Conservation (phyloP, 1,140 invertebrate species). For the Frieseomelitta varia region DNA sequence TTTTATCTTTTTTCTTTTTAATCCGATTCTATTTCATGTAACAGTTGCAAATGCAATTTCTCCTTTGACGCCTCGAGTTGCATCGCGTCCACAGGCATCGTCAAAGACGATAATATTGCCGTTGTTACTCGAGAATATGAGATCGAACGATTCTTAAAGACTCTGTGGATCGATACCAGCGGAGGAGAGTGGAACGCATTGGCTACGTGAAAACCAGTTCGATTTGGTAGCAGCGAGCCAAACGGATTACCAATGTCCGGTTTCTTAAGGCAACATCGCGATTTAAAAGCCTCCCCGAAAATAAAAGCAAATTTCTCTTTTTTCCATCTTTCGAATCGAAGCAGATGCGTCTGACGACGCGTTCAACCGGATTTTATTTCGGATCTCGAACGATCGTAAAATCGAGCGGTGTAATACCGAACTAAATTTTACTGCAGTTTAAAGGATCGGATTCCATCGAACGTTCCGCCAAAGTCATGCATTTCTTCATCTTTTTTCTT, state of each 20-base stretch:
- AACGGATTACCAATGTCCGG: conserved; percentile 60
- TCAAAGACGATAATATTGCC: conserved; percentile 25
- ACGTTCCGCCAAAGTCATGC: not conserved
- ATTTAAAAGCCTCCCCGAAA: conserved; percentile 63
- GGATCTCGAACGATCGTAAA: conserved; percentile 60
- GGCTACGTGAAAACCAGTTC: conserved; percentile 48
- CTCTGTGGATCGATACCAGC: not conserved
- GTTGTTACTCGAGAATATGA: conserved; percentile 46
- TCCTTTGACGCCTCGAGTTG: too few relatives aligned
- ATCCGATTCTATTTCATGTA: not conserved
- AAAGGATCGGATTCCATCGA: conserved; percentile 50
- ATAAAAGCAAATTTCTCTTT: conserved; percentile 38
- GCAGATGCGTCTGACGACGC: conserved; percentile 28
- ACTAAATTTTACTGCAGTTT: conserved; percentile 61
- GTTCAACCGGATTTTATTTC: conserved; percentile 55
- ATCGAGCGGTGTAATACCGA: conserved; percentile 49
- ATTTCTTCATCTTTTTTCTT: not conserved
- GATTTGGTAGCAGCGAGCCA: conserved; percentile 50
- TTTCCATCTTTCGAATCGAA: conserved; percentile 32
- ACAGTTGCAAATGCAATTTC: not conserved
- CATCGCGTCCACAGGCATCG: conserved; percentile 36
- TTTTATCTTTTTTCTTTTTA: not conserved
- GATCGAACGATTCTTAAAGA: conserved; percentile 29
- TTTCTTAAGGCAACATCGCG: conserved; percentile 52
- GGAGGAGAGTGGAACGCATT: not conserved